phyloP scores from a whole-genome alignment of 2,113 vertebrate species.

The Elephas maximus region DNA sequence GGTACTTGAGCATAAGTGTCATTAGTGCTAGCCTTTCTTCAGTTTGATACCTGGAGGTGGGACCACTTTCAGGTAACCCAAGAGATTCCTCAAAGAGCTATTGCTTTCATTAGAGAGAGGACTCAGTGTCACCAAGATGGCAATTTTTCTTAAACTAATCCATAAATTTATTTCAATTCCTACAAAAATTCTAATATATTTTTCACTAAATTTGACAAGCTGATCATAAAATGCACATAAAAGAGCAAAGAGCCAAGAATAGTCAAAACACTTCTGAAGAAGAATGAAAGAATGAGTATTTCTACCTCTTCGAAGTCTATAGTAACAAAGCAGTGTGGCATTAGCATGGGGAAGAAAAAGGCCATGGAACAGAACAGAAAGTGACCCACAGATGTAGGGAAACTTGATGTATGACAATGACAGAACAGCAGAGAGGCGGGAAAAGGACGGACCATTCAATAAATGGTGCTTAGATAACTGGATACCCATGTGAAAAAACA shows the following conservation, averaged over 20 bases:
- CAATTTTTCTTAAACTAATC: not conserved
- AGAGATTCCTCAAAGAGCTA: not conserved
- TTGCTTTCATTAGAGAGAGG: conserved; percentile 26
- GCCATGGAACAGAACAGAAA: not conserved
- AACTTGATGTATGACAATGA: not conserved
- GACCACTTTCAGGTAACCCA: not conserved
- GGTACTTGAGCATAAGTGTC: conserved; percentile 29
- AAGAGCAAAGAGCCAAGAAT: not conserved
- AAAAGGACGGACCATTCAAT: not conserved
- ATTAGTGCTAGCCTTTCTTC: not conserved
- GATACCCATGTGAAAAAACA: not conserved
- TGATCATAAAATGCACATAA: conserved; percentile 23
- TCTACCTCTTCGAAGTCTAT: not conserved
- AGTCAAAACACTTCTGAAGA: not conserved
- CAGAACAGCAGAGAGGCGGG: not conserved
- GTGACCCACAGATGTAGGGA: not conserved
- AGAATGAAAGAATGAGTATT: not conserved
- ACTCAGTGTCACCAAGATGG: not conserved
- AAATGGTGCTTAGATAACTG: not conserved
- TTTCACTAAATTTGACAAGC: not conserved
- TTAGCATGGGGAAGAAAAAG: not conserved
- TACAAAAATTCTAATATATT: not conserved
- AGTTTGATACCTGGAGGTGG: not conserved
- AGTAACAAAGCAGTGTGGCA: not conserved
- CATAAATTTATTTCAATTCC: not conserved